Evolutionary conservation across 2,113 vertebrate species (phyloP), one percentile per base, ranked within the genome.

Genomic region (Romanogobio albipinnatus): DNA sequence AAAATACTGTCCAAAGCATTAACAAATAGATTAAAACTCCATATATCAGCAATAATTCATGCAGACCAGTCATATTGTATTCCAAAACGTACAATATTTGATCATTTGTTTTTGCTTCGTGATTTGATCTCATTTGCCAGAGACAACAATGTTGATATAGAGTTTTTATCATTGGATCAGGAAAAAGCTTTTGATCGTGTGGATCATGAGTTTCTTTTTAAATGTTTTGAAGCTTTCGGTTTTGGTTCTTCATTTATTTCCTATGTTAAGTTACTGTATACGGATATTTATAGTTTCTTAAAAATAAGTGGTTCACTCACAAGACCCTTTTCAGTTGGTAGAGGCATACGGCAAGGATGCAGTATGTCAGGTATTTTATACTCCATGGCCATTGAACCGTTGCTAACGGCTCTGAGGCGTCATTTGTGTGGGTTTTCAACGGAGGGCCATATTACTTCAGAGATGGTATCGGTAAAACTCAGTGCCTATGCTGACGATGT

Each of bases 41-140:
- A 26, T 11, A 29, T 66, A 33, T 61, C 29, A 2, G 39, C 29
- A 13, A 19, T 77, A 10, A 51, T 84, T 24, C 43, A 66, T 15
- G 3, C 1, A 22, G 73, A 84, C 3, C 59, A 84, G 43, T 77
- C 74, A 9, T 84, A 62, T 24, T 84, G 83, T 49, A 49, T 68
- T 24, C 74, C 36, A 24, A 64, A 51, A n/a, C 17, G 19, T 3
- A 36, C 58, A 1, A 66, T 84, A 8, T 66, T 68, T 29, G 73
- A 84, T n/a, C 26, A 84, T 19, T 17, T 77, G 9, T 56, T 39
- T 66, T 1, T 78, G 2, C 53, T 68, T 22, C 3, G 2, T 11
- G 73, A 84, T n/a, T 13, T 64, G 11, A 75, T 51, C 1, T 51
- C 3, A 24, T 24, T 75, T 17, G 43, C 47, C 3, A 75, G 7